These are phyloP conservation scores for Bos indicus DNA, from an alignment of 2,113 vertebrate species.

Conservation along the genomic window DNA sequence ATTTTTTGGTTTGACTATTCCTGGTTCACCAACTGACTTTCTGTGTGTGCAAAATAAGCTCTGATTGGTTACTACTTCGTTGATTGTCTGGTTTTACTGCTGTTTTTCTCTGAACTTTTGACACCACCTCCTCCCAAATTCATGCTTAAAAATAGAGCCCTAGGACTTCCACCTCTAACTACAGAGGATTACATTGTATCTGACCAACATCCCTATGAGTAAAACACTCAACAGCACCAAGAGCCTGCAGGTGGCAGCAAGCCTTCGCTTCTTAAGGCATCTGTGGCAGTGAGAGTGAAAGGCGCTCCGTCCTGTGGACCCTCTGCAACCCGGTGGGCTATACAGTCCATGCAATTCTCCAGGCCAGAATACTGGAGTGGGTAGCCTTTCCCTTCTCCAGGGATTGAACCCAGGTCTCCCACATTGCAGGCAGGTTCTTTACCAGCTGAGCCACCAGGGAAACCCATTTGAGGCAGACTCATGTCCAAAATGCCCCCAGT, in stretches of 20 bases:
- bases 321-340: too few relatives aligned
- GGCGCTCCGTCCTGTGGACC: fast-evolving
- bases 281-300: background rate
- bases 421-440: background rate
- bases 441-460: background rate
- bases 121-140: background rate
- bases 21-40: background rate
- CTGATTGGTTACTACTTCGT: background rate
- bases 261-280: background rate
- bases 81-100: background rate
- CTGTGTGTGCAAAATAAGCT: background rate
- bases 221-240: background rate
- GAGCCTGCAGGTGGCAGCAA: background rate
- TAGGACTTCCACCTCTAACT: background rate
- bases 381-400: background rate
- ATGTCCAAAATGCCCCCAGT: background rate
- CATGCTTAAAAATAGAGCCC: background rate
- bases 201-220: background rate
- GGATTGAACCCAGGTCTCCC: background rate
- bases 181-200: background rate
- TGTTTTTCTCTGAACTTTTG: background rate
- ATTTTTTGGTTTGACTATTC: background rate
- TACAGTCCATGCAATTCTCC: too few relatives aligned
- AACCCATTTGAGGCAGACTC: background rate
- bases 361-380: background rate